Conservation (phyloP, 2,797 vertebrate genomes). For the Enteromius thamalakanensis region DNA sequence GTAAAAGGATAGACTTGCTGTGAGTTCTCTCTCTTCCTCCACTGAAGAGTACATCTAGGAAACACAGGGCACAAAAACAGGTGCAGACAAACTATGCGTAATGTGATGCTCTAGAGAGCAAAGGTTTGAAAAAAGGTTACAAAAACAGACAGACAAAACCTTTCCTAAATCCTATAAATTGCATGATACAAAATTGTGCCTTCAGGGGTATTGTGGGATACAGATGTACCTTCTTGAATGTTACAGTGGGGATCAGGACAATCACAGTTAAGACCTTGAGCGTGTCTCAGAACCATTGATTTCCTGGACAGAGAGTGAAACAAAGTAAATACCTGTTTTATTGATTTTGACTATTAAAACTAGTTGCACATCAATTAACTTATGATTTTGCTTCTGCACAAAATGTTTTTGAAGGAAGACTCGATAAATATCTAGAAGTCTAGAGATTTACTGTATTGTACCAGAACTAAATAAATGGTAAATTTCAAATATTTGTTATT, state of each 20-base stretch:
- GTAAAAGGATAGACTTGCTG: background rate
- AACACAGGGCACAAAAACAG: background rate
- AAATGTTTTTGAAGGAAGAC: background rate
- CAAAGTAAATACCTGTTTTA: conserved; percentile 13
- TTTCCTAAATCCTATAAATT: conserved; percentile 12
- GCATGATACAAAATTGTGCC: background rate
- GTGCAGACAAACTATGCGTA: background rate
- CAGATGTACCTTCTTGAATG: background rate
- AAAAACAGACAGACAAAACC: background rate
- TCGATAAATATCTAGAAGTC: background rate
- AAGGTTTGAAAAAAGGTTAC: background rate
- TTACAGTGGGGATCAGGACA: background rate
- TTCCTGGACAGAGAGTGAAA: background rate
- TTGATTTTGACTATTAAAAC: background rate
- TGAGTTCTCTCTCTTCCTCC: conserved; percentile 34
- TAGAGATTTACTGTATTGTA: background rate
- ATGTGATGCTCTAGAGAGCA: conserved; percentile 1
- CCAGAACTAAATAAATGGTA: background rate
- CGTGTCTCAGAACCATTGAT: background rate
- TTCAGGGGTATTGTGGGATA: background rate
- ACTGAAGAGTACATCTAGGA: conserved; percentile 5
- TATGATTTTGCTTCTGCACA: background rate
- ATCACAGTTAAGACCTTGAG: conserved; percentile 9
- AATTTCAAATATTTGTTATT: background rate
- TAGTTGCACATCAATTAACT: background rate